Evolutionary conservation across 2,113 vertebrate species (phyloP).

Genomic region (Syngnathus scovelli): DNA sequence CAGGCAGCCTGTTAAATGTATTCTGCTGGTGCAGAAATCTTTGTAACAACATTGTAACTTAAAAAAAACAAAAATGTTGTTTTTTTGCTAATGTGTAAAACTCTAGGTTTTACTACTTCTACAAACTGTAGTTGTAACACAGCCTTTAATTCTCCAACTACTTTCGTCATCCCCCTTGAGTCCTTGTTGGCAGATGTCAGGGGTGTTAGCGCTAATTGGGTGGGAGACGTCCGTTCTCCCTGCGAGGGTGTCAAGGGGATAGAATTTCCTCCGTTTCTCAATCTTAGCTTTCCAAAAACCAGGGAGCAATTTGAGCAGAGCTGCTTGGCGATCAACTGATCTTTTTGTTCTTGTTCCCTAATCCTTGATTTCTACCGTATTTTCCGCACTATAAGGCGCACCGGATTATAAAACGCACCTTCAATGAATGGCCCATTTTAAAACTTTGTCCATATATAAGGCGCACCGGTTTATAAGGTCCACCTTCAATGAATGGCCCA

Average conservation of each 20-base stretch:
- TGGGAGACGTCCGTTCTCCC: constrained; percentile 49
- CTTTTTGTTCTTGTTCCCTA: neutral
- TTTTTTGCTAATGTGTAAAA: neutral
- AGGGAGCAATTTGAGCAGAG: constrained; percentile 16
- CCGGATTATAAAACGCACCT: no score
- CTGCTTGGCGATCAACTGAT: neutral
- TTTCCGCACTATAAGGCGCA: neutral
- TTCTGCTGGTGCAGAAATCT: no score
- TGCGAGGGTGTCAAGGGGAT: constrained; percentile 44
- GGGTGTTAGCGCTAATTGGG: constrained; percentile 30
- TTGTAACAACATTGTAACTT: no score
- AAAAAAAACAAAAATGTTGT: neutral
- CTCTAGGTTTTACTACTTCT: neutral
- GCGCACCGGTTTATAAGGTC: no score
- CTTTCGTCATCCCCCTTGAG: constrained; percentile 3
- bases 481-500: no score
- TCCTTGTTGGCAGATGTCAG: constrained; percentile 17
- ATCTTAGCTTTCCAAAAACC: constrained; percentile 36
- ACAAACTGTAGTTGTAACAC: neutral
- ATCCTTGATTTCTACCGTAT: neutral
- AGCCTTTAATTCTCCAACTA: neutral
- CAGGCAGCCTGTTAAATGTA: no score
- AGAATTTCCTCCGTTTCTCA: constrained; percentile 38
- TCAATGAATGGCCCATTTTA: no score
- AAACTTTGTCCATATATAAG: no score